Base-by-base conservation (phyloP, 2,113 vertebrate species). In the Psittacula cyanocephala region DNA sequence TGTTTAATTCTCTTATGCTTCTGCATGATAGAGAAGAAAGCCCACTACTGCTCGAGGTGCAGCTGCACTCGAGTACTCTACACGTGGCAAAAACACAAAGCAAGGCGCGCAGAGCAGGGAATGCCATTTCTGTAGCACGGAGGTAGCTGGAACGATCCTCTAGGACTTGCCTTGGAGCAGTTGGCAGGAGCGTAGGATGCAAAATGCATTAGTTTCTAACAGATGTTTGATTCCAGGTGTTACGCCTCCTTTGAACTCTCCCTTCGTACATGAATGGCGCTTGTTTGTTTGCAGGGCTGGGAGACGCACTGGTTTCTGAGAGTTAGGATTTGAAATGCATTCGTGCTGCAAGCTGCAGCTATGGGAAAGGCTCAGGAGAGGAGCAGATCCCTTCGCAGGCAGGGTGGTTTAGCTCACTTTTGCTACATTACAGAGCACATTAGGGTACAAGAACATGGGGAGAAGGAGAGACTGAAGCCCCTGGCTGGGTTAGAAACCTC, bases 191-290 rank as follows among this genome's bases (percentile, higher is more conserved):
- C 72, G 59, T 92, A 37, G 46, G 93, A 94, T 87, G 87, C 78
- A 94, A 96, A 96, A 96, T 76, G 52, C 87, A 81, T 95, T 82
- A 53, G 91, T 67, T 91, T 94, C 76, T 84, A 95, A 89, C 88
- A 96, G 89, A 96, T 97, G 89, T 90, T 92, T 94, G 85, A 94
- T 97, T 97, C 96, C 95, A 97, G 96, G 96, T 97, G 95, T 93
- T 88, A 60, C 10, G 13, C 64, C 79, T 96, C 85, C 93, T 97
- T 94, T 95, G 86, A 94, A 94, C 90, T 93, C 79, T 84, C 80
- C 81, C 79, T 89, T 65, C 64, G 9, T 89, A 81, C 76, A 81
- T 41, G 86, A 92, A 18, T 1, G 83, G 11, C 86, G 91, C 78
- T 78, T 92, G 86, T 89, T 94, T 93, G 91, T 91, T 95, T 89